phyloP scores from a whole-genome alignment of 2,113 vertebrate species.

The Pelecanus crispus region DNA sequence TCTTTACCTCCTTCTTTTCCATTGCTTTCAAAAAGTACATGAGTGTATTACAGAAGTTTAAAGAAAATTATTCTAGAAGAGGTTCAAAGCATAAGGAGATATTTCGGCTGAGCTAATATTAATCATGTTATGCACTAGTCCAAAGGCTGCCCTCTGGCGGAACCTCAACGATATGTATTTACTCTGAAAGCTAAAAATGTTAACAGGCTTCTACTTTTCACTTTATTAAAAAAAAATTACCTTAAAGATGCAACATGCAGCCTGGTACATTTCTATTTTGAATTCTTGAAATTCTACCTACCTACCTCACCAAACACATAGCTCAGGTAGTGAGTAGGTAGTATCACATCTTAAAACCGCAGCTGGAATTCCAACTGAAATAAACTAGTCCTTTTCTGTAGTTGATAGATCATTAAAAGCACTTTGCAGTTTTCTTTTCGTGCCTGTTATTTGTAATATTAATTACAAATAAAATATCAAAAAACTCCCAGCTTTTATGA shows the following conservation, averaged over 20 bases:
- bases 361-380: neutral
- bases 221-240: neutral
- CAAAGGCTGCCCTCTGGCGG: constrained; percentile 29
- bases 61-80: neutral
- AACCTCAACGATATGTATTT: neutral
- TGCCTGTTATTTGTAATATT: neutral
- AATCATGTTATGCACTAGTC: neutral
- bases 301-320: neutral
- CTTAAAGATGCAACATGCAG: neutral
- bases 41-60: neutral
- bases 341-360: neutral
- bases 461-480: neutral
- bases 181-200: neutral
- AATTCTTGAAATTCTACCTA: neutral
- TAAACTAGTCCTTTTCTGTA: neutral
- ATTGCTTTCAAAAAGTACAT: neutral
- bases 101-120: neutral
- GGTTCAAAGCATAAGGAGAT: neutral
- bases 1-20: neutral
- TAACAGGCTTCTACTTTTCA: neutral
- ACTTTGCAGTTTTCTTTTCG: neutral
- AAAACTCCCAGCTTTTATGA: neutral
- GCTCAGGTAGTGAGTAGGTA: neutral
- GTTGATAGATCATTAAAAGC: neutral
- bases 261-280: neutral